Base-by-base conservation (phyloP, 2,888 invertebrate genomes). In the Meghimatium bilineatum region DNA sequence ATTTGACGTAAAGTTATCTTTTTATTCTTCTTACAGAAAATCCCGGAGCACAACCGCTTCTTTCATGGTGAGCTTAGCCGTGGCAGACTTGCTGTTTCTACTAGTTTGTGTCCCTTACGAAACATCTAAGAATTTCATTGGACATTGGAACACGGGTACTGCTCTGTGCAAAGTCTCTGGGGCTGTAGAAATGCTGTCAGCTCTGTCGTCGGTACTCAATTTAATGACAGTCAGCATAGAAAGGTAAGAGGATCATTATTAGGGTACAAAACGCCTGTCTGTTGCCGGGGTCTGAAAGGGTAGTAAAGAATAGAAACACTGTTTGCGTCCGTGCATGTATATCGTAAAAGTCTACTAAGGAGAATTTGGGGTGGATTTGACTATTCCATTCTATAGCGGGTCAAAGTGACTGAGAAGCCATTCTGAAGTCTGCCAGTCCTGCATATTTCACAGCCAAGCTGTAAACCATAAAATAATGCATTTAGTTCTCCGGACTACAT, bases 151-250 rank as follows among this genome's bases (percentile, higher is more conserved):
- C 76, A 91, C 92, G 10, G 93, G 92, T 2, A 91, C 92, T 26
- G 90, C 92, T n/a, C 89, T 94, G 56, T 95, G 95, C 89, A 94
- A 94, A 88, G 84, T 94, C 80, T 93, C 94, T 2, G 92, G 92
- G 23, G 94, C 93, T 86, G 92, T 93, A 2, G 94, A 94, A 86
- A 93, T 94, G 85, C 89, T 94, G 60, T 94, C 94, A 0, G 94
- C 94, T 2, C 91, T 93, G 8, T 93, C 94, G 0, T 94, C 94
- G 17, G 94, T 95, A 3, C 92, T 94, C 56, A 95, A 95, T 85
- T 90, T 95, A 14, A 92, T 94, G 36, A 94, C 94, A 1, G 94
- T 95, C 84, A 94, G 94, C 72, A 87, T 94, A 8, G 95, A 95
- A 90, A 94, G 95, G 94, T 94, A 89, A 90, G 91, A 10, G 3